phyloP scores from a whole-genome alignment of 2,113 vertebrate genomes.

The Ceratotherium simum region DNA sequence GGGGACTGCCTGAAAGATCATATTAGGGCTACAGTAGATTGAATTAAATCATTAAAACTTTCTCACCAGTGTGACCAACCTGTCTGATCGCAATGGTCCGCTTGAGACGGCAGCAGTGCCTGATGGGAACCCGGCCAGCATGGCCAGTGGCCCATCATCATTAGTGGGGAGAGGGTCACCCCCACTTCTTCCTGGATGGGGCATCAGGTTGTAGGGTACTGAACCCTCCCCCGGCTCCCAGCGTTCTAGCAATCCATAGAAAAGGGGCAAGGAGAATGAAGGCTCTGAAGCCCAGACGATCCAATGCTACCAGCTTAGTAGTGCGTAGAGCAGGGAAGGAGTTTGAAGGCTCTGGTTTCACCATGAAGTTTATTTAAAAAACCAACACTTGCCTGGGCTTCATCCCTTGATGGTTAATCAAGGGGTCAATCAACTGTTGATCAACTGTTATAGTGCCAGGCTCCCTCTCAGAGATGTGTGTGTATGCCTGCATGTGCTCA shows the following conservation, averaged over 20 bases:
- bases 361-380: background rate
- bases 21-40: background rate
- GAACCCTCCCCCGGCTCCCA: background rate
- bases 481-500: accelerated
- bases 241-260: too few species aligned
- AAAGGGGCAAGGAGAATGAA: background rate
- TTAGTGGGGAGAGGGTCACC: background rate
- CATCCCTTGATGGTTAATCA: too few species aligned
- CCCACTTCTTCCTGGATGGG: too few species aligned
- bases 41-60: background rate
- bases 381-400: background rate
- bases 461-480: background rate
- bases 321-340: background rate
- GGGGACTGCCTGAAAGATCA: accelerated
- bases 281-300: background rate
- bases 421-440: background rate
- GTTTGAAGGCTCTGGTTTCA: too few species aligned
- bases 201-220: accelerated
- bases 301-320: background rate
- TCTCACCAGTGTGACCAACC: background rate
- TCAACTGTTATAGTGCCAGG: background rate
- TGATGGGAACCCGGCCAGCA: background rate
- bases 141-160: accelerated
- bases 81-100: background rate
- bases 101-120: too few species aligned